These are phyloP conservation scores for Rhodeus uyekii DNA, from an alignment of 2,797 vertebrate genomes.

Conservation along the genomic window DNA sequence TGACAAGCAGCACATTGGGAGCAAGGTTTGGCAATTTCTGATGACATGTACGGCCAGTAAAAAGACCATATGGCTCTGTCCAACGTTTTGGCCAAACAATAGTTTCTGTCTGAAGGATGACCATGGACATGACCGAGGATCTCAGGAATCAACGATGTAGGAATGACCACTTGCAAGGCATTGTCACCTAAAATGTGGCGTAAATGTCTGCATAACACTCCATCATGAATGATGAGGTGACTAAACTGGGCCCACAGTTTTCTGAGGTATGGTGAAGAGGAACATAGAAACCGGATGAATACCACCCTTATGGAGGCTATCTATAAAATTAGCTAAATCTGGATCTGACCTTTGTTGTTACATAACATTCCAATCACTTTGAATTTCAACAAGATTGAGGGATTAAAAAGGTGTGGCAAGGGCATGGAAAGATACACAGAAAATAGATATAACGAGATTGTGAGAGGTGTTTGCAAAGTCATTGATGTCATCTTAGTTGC, in stretches of 20 bases:
- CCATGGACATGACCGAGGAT: too few species aligned
- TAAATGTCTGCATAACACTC: background rate
- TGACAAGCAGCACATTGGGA: too few species aligned
- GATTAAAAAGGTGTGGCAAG: background rate
- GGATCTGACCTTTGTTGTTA: background rate
- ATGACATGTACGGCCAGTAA: too few species aligned
- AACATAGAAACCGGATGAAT: too few species aligned
- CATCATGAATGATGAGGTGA: background rate
- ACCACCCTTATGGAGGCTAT: background rate
- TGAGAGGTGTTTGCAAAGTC: background rate
- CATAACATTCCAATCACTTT: background rate
- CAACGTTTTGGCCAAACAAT: too few species aligned
- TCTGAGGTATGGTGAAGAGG: background rate
- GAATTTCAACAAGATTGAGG: background rate
- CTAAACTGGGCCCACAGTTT: background rate
- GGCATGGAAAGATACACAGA: too few species aligned
- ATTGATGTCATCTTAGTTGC: background rate
- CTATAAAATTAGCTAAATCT: background rate
- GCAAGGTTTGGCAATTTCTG: too few species aligned
- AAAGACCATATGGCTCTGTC: too few species aligned
- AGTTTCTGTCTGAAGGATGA: too few species aligned
- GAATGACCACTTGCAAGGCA: background rate
- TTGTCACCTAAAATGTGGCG: background rate
- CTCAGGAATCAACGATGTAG: background rate
- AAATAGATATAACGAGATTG: too few species aligned